phyloP scores from a whole-genome alignment of 2,113 vertebrate species.

The Onychostruthus taczanowskii region DNA sequence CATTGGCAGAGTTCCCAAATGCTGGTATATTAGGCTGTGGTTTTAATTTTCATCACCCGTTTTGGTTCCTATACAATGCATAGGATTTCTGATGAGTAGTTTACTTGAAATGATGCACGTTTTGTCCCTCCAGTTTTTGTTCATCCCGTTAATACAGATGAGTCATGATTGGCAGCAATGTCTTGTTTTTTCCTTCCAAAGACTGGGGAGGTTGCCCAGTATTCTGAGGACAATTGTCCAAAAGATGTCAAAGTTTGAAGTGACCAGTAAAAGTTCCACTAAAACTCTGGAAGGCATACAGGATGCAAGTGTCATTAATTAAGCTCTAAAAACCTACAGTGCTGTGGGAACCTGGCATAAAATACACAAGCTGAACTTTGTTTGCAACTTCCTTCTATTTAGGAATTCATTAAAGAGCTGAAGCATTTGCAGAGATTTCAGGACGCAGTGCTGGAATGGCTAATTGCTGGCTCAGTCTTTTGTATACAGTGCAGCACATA shows the following conservation, averaged over 20 bases:
- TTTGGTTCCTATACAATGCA: constrained; percentile 24
- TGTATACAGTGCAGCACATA: constrained; percentile 39
- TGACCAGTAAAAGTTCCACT: constrained; percentile 66
- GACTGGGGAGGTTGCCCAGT: constrained; percentile 45
- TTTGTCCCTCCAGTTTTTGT: not conserved
- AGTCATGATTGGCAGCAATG: constrained; percentile 18
- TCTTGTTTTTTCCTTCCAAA: constrained; percentile 36
- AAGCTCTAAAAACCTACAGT: constrained; percentile 74
- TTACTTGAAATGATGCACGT: not conserved
- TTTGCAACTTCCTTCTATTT: constrained; percentile 60
- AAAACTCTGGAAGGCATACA: constrained; percentile 59
- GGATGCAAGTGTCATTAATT: constrained; percentile 72
- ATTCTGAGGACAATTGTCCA: constrained; percentile 50
- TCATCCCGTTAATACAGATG: not conserved
- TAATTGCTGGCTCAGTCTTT: constrained; percentile 61
- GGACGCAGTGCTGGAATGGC: constrained; percentile 38
- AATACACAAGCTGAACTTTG: constrained; percentile 56
- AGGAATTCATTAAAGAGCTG: constrained; percentile 54
- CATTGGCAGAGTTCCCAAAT: constrained; percentile 42
- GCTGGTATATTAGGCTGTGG: not conserved
- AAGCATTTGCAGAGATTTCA: constrained; percentile 33
- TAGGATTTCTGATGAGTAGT: constrained; percentile 13
- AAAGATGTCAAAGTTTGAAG: constrained; percentile 64
- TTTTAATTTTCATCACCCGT: not conserved
- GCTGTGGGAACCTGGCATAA: constrained; percentile 72